Base-by-base conservation (phyloP, 2,888 invertebrate species). In the Epirrhoe alternata region DNA sequence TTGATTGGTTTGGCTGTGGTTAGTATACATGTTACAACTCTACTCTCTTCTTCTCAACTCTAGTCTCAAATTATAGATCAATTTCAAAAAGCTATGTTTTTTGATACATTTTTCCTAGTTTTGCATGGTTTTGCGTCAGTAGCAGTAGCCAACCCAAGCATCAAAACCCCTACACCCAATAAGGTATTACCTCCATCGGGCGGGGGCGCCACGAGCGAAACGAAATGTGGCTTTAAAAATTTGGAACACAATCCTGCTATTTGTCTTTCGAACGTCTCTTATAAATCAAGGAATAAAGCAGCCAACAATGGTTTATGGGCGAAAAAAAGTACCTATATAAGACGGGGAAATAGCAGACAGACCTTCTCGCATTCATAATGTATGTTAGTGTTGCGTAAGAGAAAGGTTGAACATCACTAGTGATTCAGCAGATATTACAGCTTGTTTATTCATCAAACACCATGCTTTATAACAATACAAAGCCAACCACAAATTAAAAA, bases 161-260 rank as follows among this genome's bases (percentile, higher is more conserved):
- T 80, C 87, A 87, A 88, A 84, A 84, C 80, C 77, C 78, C 79
- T 77, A 74, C 79, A 75, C 84, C 76, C 77, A 67, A 79, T 83
- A 86, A 85, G 84, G 85, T 81, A 85, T 84, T 87, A 86, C 82
- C 72, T 72, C 74, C 84, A 80, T 74, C 70, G 71, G 87, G 89
- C 73, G 86, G 87, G 90, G 90, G 90, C 84, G 89, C 87, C 91
- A 88, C 85, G 88, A 88, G 93, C 92, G 94, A 95, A 95, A 95
- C 94, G 94, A 95, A 95, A 95, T 95, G 95, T 94, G 95, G 95
- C 95, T 95, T 95, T 95, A 95, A 95, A 95, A 95, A 95, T 95
- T 95, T 95, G 95, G 95, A 94, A 95, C 95, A 95, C 95, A 95
- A 95, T 95, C 95, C 95, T 92, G 94, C 95, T 95, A 95, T 95